These are phyloP conservation scores for Tetramorium bicarinatum DNA, from an alignment of 2,888 invertebrate species.

Conservation along the genomic window DNA sequence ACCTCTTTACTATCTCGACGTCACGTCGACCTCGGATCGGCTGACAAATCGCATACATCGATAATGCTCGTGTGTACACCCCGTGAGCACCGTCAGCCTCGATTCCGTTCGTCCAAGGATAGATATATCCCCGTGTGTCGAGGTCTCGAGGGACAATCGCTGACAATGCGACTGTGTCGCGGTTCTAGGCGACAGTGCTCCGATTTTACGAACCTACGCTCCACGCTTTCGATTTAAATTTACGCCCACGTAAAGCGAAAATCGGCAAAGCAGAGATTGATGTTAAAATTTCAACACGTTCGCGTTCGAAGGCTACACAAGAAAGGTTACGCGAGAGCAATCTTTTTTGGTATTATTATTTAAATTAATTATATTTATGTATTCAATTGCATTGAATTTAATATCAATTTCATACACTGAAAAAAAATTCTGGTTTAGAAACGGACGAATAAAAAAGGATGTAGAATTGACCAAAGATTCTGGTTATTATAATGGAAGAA, in stretches of 20 bases:
- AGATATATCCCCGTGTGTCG: constrained; percentile 49
- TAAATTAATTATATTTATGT: neutral
- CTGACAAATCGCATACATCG: constrained; percentile 57
- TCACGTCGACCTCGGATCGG: constrained; percentile 33
- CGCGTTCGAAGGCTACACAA: neutral
- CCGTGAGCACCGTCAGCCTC: constrained; percentile 57
- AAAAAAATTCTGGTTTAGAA: no score
- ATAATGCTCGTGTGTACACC: constrained; percentile 53
- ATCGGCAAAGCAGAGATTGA: neutral
- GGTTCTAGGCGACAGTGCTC: constrained; percentile 41
- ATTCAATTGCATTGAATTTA: no score
- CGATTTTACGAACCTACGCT: constrained; percentile 6
- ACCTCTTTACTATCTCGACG: constrained; percentile 33
- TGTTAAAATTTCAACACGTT: neutral
- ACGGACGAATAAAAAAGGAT: no score
- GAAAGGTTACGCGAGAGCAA: neutral
- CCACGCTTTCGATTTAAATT: constrained; percentile 13
- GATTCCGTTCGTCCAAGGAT: constrained; percentile 69
- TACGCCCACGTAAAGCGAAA: neutral
- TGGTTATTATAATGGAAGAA: no score
- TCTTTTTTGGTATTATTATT: neutral
- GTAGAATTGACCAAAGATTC: no score
- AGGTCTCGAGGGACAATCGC: constrained; percentile 19
- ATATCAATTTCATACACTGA: no score
- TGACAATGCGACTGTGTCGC: constrained; percentile 51